Evolutionary conservation across 2,113 vertebrate genomes (phyloP), one percentile per base, ranked within the genome.

Genomic region (Bolborhynchus lineola): DNA sequence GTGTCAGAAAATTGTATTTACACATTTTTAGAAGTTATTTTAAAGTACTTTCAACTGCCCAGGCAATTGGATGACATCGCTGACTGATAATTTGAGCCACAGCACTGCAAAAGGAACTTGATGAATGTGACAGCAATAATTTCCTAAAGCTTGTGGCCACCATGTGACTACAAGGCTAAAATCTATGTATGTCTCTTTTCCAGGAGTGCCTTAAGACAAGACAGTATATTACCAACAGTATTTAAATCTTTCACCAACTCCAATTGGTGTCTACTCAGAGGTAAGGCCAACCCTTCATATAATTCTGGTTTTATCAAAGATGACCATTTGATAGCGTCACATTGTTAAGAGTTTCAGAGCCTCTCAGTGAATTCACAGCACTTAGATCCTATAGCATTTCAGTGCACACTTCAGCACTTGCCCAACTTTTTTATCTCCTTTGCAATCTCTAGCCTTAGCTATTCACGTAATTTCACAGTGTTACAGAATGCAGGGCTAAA

Each of bases 1-100:
- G 90, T 47, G 81, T 84, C 90, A 92, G 90, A 96, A 93, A 88
- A 94, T 80, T 90, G 53, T 87, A 97, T 95, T 91, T 92, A 88
- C 67, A 68, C 39, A 70, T 93, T 97, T 97, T 97, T 82, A 7
- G 41, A 96, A 94, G 50, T 90, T 85, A 84, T 89, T 95, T 95
- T 96, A 95, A 88, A 93, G 88, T 83, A 90, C 49, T 76, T 88
- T 88, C 10, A 53, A 24, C 60, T 88, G 70, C 76, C 96, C 81
- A 87, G 60, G 49, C 87, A 92, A 94, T 69, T 86, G 71, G 79
- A 49, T 39, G 64, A 53, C 72, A 83, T 42, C 60, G 52, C 17
- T 82, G 72, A n/a, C 57, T 71, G n/a, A n/a, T 82, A 81, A 88
- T 44, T 89, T 75, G 72, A 94, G 24, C 46, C 24, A 44, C 55